These are phyloP conservation scores for Peromyscus polionotus DNA, from an alignment of 2,113 vertebrate genomes.

Conservation along the genomic window DNA sequence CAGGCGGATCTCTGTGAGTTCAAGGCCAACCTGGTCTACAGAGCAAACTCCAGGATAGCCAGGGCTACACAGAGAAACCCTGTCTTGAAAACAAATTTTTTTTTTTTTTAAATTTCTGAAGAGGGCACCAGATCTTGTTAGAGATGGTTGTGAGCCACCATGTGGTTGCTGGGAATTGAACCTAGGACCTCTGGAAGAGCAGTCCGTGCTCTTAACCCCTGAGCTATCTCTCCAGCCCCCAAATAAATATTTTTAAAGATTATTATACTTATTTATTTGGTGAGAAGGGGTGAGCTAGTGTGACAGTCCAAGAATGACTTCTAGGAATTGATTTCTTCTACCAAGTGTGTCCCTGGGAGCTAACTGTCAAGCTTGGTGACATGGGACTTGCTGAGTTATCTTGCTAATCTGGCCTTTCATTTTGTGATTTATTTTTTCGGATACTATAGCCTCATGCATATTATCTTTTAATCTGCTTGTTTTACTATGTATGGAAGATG, in stretches of 20 bases:
- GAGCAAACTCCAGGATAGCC: neutral
- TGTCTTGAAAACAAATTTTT: neutral
- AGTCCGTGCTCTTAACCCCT: too few species aligned
- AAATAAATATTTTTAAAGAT: neutral
- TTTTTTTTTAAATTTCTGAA: too few species aligned
- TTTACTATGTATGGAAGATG: neutral
- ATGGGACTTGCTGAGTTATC: too few species aligned
- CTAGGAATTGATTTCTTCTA: neutral
- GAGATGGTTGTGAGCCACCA: too few species aligned
- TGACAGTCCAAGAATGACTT: neutral
- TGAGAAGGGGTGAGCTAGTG: neutral
- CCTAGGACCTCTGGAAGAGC: too few species aligned
- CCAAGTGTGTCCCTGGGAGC: neutral
- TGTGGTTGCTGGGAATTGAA: too few species aligned
- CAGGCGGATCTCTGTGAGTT: neutral
- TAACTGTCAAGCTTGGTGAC: neutral
- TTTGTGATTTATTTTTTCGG: neutral
- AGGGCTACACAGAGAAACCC: neutral
- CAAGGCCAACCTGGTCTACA: neutral
- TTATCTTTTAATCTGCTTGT: neutral
- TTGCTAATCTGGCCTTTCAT: neutral
- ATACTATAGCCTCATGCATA: neutral
- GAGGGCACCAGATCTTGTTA: too few species aligned
- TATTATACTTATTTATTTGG: neutral
- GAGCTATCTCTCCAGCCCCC: too few species aligned